Evolutionary conservation across 2,888 invertebrate genomes (phyloP).

Genomic region (Calameuta filiformis): DNA sequence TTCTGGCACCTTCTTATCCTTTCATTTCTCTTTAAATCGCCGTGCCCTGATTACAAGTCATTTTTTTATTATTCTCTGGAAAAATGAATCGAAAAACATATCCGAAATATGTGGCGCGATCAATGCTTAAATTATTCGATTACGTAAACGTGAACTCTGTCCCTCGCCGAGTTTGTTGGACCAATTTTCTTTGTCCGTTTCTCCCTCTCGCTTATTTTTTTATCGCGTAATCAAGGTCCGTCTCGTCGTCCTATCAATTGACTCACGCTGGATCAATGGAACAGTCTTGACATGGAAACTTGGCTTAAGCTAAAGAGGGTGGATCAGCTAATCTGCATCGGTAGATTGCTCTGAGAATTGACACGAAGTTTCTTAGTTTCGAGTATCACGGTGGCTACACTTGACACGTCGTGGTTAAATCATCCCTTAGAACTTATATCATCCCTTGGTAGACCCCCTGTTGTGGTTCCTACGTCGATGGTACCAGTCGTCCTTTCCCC

Average conservation of each 20-base stretch:
- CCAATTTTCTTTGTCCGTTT: neutral
- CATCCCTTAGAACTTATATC: conserved; percentile 29
- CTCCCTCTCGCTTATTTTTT: neutral
- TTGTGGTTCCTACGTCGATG: neutral
- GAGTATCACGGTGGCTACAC: conserved; percentile 40
- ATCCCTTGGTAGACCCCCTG: neutral
- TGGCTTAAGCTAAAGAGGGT: conserved; percentile 16
- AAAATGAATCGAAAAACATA: neutral
- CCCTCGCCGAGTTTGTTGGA: neutral
- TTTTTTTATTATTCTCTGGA: neutral
- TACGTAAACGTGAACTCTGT: neutral
- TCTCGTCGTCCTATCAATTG: neutral
- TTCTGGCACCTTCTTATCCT: neutral
- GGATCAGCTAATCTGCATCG: conserved; percentile 62
- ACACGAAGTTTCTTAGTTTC: conserved; percentile 50
- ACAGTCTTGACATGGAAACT: neutral
- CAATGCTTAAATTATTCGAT: neutral
- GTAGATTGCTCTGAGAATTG: conserved; percentile 66
- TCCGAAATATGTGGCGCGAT: neutral
- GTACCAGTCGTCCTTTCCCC: conserved; percentile 24
- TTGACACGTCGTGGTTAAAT: conserved; percentile 51
- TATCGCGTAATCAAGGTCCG: neutral
- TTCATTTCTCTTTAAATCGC: neutral
- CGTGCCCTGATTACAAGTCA: neutral
- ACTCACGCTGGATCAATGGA: neutral